Percentiles rank a stretch among this genome's conserved stretches.
phyloP scores from a whole-genome alignment of 2,797 vertebrate species.

The Semotilus atromaculatus region DNA sequence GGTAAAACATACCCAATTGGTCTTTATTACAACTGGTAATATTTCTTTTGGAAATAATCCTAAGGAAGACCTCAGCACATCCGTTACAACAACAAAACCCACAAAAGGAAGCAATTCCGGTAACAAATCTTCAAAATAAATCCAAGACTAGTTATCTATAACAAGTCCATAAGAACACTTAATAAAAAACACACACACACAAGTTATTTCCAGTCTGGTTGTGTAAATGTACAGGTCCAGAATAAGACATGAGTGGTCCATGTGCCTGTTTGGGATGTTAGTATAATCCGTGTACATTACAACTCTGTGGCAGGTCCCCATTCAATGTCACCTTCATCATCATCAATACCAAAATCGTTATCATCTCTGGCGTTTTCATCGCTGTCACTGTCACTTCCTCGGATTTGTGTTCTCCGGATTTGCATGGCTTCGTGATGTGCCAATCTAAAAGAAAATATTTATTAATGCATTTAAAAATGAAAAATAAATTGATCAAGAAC shows the following conservation, averaged over 20 bases:
- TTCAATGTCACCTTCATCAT: conserved; percentile 75
- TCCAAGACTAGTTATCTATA: conserved; percentile 30
- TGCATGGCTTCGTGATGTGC: conserved; percentile 85
- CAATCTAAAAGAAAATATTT: conserved; percentile 71
- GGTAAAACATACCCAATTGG: conserved; percentile 40
- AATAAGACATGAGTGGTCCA: not conserved
- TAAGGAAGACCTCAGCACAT: conserved; percentile 17
- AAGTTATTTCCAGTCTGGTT: conserved; percentile 26
- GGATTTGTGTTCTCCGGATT: conserved; percentile 85
- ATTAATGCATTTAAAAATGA: not conserved
- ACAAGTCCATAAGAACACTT: conserved; percentile 26
- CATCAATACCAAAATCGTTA: conserved; percentile 69
- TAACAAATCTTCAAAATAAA: conserved; percentile 23
- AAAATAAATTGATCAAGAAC: not conserved
- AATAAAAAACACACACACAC: not conserved
- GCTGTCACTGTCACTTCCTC: conserved; percentile 81
- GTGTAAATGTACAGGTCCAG: conserved; percentile 9
- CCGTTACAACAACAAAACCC: conserved; percentile 24
- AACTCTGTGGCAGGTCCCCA: conserved; percentile 97
- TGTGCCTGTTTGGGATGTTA: not conserved
- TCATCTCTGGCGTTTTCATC: conserved; percentile 81
- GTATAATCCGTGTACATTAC: conserved; percentile 67
- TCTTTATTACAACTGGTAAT: conserved; percentile 25
- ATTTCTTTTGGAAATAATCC: conserved; percentile 33
- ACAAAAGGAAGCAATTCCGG: not conserved